A percentile compares a stretch with the other conserved stretches of the same genome.
These are phyloP conservation scores for Bostrychus sinensis DNA, from an alignment of 2,113 vertebrate genomes.

Conservation along the genomic window DNA sequence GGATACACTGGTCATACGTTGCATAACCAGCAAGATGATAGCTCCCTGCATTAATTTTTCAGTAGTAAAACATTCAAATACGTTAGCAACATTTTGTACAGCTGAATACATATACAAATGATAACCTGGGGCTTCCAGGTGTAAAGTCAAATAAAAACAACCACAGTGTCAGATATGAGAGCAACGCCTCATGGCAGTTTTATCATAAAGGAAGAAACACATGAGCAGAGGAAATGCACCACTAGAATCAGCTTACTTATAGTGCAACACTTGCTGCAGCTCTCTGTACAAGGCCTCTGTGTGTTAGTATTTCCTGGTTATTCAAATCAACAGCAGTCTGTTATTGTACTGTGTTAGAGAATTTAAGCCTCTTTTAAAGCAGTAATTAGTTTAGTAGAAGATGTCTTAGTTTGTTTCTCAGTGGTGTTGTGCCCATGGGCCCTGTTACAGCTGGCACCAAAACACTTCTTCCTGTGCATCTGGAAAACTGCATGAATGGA, in stretches of 20 bases:
- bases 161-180: background rate
- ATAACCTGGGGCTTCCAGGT: background rate
- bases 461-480: background rate
- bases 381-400: background rate
- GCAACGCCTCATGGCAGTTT: too few species aligned
- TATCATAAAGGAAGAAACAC: background rate
- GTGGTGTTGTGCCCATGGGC: background rate
- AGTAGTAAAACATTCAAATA: slow-evolving; percentile 10
- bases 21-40: background rate
- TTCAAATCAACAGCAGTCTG: background rate
- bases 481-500: background rate
- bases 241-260: background rate
- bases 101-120: background rate
- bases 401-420: background rate
- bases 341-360: too few species aligned
- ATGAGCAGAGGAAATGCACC: background rate
- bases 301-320: background rate
- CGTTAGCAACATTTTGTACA: background rate
- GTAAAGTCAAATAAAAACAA: background rate
- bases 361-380: background rate
- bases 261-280: background rate
- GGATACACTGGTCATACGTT: background rate
- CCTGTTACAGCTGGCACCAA: background rate
- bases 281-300: background rate
- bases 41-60: background rate